Percentiles rank a stretch among this genome's conserved stretches.
Conservation (phyloP, 2,888 invertebrate species). For the Agrypnus murinus region DNA sequence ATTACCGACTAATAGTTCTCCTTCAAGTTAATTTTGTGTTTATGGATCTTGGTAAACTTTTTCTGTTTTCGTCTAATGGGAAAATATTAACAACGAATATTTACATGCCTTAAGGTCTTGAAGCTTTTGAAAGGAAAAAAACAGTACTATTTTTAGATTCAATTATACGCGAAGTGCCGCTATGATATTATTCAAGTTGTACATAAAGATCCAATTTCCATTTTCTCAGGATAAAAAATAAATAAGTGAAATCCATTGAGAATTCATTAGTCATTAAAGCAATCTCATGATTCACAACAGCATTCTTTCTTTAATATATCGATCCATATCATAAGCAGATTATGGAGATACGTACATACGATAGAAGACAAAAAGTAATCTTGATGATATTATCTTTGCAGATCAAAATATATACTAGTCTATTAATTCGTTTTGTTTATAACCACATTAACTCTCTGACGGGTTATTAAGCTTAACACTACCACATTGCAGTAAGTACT, state of each 20-base stretch:
- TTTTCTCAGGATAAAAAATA: not conserved
- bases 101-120: no score
- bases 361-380: not conserved
- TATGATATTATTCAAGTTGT: no score
- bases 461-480: conserved; percentile 24
- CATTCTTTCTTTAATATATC: conserved; percentile 7
- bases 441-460: conserved; percentile 33
- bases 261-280: conserved; percentile 10
- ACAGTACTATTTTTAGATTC: no score
- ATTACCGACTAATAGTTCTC: conserved; percentile 8
- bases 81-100: no score
- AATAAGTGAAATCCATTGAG: not conserved
- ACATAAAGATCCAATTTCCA: no score
- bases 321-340: not conserved
- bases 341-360: not conserved
- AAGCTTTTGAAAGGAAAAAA: no score
- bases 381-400: conserved; percentile 9
- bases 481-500: conserved; percentile 13
- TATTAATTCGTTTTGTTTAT: conserved; percentile 22
- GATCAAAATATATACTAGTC: conserved; percentile 23
- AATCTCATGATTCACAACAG: not conserved
- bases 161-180: no score
- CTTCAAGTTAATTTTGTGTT: not conserved
- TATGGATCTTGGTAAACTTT: not conserved
- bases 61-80: not conserved